Conservation (phyloP, 2,888 invertebrate genomes). For the Eueremaeus valkanovi region DNA sequence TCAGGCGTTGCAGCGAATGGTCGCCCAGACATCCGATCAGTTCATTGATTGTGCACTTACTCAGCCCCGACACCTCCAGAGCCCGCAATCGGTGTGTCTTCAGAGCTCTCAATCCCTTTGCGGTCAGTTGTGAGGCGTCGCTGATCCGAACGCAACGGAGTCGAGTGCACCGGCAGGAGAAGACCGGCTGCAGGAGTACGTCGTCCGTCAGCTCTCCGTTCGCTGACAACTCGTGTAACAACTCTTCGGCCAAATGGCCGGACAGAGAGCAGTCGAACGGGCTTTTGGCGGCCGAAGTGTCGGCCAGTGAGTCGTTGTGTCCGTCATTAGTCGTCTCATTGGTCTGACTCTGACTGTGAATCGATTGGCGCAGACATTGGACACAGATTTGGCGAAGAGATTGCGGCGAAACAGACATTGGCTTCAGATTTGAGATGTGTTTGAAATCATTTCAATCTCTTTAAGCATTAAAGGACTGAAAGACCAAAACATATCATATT, state of each 20-base stretch:
- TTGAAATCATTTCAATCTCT: too few species aligned
- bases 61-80: conserved; percentile 60
- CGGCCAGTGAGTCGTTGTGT: too few species aligned
- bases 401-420: not conserved
- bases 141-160: conserved; percentile 60
- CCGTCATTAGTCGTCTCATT: not conserved
- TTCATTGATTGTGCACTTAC: conserved; percentile 60
- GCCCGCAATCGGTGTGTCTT: conserved; percentile 62
- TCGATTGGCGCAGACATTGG: not conserved
- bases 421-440: not conserved
- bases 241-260: conserved; percentile 56
- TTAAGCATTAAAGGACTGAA: too few species aligned
- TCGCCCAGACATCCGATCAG: conserved; percentile 64
- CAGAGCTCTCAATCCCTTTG: conserved; percentile 61
- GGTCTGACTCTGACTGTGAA: not conserved
- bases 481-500: too few species aligned
- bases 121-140: conserved; percentile 60
- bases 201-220: conserved; percentile 61
- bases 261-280: too few species aligned
- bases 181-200: conserved; percentile 61
- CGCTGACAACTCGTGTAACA: conserved; percentile 57
- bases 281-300: not conserved
- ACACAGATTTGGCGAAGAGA: not conserved
- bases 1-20: conserved; percentile 63
- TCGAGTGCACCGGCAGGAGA: conserved; percentile 60